Evolutionary conservation across 2,113 vertebrate genomes (phyloP).

Genomic region (Leuciscus idus): DNA sequence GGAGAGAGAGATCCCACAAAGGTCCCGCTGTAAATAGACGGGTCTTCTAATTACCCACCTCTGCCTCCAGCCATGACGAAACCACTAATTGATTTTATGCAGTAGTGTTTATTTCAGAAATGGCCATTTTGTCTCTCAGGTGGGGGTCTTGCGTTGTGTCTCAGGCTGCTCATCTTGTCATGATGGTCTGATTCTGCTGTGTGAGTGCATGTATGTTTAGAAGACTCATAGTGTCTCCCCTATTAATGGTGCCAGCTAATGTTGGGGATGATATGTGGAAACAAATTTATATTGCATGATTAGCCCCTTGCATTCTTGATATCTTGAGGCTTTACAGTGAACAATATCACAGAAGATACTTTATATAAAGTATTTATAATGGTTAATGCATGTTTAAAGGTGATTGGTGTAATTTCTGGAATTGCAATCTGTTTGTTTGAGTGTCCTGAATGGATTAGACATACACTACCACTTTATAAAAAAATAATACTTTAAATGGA

Average conservation of each 20-base stretch:
- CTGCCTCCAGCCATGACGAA: slow-evolving; percentile 85
- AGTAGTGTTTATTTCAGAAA: slow-evolving; percentile 87
- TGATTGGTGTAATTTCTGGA: not conserved
- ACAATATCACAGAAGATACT: not conserved
- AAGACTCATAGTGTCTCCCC: not conserved
- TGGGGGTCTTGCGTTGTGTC: slow-evolving; percentile 71
- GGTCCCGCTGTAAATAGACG: slow-evolving; percentile 2
- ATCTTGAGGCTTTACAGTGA: not conserved
- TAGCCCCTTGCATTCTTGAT: not conserved
- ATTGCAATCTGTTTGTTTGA: not conserved
- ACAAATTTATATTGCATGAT: not conserved
- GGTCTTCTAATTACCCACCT: slow-evolving; percentile 56
- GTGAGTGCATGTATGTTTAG: not conserved
- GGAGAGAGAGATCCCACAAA: slow-evolving; percentile 44
- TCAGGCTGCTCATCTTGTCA: slow-evolving; percentile 34
- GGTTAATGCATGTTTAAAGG: not conserved
- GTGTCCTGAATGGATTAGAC: no score
- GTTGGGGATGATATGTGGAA: not conserved
- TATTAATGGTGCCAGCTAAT: not conserved
- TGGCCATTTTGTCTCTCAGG: slow-evolving; percentile 80
- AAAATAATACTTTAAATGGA: no score
- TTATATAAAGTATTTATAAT: not conserved
- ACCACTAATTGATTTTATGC: slow-evolving; percentile 91
- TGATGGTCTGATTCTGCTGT: not conserved
- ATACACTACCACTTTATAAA: no score